Evolutionary conservation across 1,140 invertebrate species (phyloP).

Genomic region (Pemphigus obesinymphae): DNA sequence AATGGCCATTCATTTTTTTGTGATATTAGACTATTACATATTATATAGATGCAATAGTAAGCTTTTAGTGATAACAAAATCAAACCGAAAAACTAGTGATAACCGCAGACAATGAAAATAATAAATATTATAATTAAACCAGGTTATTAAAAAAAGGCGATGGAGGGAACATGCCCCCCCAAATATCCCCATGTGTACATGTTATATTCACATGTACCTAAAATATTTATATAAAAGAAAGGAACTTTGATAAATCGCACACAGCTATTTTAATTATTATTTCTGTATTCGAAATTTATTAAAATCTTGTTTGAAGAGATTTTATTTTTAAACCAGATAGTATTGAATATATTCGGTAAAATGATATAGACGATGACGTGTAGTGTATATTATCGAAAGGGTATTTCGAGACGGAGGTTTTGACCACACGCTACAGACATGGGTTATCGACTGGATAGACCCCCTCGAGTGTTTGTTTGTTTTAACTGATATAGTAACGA

Average conservation of each 20-base stretch:
- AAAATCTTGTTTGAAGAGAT: neutral
- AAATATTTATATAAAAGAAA: neutral
- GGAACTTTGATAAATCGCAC: neutral
- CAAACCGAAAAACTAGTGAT: too few relatives aligned
- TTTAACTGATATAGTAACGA: constrained; percentile 9
- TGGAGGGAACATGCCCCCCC: too few relatives aligned
- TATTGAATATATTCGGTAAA: constrained; percentile 2
- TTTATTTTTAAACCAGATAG: neutral
- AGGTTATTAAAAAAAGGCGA: too few relatives aligned
- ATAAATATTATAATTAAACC: too few relatives aligned
- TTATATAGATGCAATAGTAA: too few relatives aligned
- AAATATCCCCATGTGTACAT: too few relatives aligned
- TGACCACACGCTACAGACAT: neutral
- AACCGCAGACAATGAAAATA: too few relatives aligned
- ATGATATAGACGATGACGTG: neutral
- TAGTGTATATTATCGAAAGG: neutral
- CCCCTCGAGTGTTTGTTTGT: constrained; percentile 30
- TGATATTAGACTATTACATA: too few relatives aligned
- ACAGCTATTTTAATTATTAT: neutral
- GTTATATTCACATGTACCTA: too few relatives aligned
- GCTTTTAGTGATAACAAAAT: too few relatives aligned
- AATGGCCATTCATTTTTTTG: too few relatives aligned
- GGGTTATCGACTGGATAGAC: neutral
- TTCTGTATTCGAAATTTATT: neutral
- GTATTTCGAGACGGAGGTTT: neutral